Base-by-base conservation (phyloP, 2,113 vertebrate species). In the Morone saxatilis region DNA sequence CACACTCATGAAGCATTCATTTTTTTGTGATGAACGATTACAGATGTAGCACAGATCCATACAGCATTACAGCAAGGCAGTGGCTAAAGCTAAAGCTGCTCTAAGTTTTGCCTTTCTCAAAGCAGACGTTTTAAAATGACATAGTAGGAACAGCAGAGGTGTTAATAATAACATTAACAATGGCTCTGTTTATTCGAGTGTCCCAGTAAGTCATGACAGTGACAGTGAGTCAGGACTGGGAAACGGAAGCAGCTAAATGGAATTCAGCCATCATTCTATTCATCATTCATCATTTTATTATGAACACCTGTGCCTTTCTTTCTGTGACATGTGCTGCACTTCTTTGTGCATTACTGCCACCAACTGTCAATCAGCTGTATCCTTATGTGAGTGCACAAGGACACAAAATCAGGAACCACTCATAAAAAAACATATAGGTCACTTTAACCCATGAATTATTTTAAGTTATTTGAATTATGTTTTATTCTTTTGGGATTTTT, bases 11-110 rank as follows among this genome's bases (percentile, higher is more conserved):
- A 61, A 57, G 14, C 3, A 19, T 70, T 38, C 0, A 3, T 78
- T 62, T 25, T 71, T 50, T 25, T 45, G 43, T 22, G 61, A 69
- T 83, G 54, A 85, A 45, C 1, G n/a, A 76, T 45, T 65, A 62
- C 81, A 87, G 85, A 84, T 81, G 88, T 0, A 0, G 2, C 11
- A 62, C 5, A 20, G 36, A 6, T 7, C 14, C 4, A 1, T 19
- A 11, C 51, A 22, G 31, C 43, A 19, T 71, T 61, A 62, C 40
- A 62, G 41, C 19, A 20, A 45, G 7, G 0, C 54, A 45, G 14
- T 4, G 61, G 51, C 51, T 54, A 13, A 45, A 66, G 40, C 59
- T 54, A 2, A 72, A 57, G 48, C 22, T 31, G 47, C 17, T 31
- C 11, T 41, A 13, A 16, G 22, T 41, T 40, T 66, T 10, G 40